These are phyloP conservation scores for Urophycis tenuis DNA, from an alignment of 2,797 vertebrate species.

Conservation along the genomic window DNA sequence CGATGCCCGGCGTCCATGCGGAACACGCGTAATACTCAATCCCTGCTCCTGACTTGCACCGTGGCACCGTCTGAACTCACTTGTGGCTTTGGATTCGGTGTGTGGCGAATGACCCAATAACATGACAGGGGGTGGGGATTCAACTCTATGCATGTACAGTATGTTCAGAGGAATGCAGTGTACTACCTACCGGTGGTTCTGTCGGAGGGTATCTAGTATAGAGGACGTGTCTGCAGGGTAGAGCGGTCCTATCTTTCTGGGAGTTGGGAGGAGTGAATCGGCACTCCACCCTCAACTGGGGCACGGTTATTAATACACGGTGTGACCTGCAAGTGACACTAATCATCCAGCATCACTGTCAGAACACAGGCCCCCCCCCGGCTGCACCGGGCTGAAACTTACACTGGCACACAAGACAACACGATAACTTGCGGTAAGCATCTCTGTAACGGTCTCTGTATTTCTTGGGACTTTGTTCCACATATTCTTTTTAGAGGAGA, in stretches of 20 bases:
- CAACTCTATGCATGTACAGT: too few relatives aligned
- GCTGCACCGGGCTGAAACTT: neutral
- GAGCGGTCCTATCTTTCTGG: neutral
- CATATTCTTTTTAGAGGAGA: neutral
- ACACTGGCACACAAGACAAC: neutral
- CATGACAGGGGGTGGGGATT: too few relatives aligned
- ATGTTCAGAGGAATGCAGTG: too few relatives aligned
- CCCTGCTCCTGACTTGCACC: neutral
- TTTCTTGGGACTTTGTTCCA: neutral
- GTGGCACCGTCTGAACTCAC: neutral
- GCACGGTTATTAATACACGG: conserved; percentile 48
- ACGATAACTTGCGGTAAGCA: neutral
- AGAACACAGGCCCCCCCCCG: neutral
- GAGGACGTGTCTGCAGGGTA: neutral
- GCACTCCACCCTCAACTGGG: conserved; percentile 46
- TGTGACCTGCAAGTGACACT: conserved; percentile 48
- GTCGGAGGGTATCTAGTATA: neutral
- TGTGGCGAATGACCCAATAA: too few relatives aligned
- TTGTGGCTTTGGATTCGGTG: neutral
- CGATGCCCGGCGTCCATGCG: neutral
- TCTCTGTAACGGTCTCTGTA: neutral
- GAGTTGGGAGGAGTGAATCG: neutral
- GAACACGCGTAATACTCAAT: neutral
- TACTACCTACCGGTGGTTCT: too few relatives aligned
- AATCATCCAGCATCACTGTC: conserved; percentile 26